These are phyloP conservation scores for Pseudochaenichthys georgianus DNA, from an alignment of 2,797 vertebrate species.

Conservation along the genomic window DNA sequence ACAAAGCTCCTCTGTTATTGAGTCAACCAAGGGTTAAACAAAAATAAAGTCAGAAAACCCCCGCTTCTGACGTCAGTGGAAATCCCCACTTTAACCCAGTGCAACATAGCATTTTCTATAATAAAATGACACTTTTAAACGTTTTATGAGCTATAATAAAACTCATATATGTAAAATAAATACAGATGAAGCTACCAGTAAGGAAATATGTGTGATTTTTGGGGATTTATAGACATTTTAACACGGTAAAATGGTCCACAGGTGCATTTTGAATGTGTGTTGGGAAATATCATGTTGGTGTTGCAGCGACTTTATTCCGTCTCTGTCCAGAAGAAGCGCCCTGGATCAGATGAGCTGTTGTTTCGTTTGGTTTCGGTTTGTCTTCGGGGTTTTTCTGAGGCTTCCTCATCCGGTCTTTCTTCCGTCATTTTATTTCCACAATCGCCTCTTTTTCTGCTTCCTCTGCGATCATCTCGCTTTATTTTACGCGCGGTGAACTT, in stretches of 20 bases:
- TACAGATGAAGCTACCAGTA: background rate
- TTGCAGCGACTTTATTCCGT: background rate
- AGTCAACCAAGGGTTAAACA: background rate
- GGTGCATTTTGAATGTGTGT: background rate
- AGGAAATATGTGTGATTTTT: background rate
- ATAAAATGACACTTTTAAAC: background rate
- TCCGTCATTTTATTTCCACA: background rate
- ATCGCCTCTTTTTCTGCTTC: background rate
- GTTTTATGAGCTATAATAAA: background rate
- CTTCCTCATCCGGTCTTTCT: constrained; percentile 41
- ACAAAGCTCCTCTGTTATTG: background rate
- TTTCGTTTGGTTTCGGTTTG: constrained; percentile 67
- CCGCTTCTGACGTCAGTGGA: constrained; percentile 77
- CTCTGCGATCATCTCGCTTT: background rate
- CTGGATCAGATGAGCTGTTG: background rate
- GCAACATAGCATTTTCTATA: background rate
- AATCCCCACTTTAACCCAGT: constrained; percentile 63
- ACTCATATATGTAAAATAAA: background rate
- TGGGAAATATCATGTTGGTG: too few species aligned
- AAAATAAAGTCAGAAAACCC: constrained; percentile 4
- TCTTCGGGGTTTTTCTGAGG: constrained; percentile 30
- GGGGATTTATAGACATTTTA: background rate
- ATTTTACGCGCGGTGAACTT: constrained; percentile 27
- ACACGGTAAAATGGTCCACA: background rate
- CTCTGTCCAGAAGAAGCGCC: background rate